Conservation (phyloP, 2,113 vertebrate genomes). For the Calyptomena viridis region DNA sequence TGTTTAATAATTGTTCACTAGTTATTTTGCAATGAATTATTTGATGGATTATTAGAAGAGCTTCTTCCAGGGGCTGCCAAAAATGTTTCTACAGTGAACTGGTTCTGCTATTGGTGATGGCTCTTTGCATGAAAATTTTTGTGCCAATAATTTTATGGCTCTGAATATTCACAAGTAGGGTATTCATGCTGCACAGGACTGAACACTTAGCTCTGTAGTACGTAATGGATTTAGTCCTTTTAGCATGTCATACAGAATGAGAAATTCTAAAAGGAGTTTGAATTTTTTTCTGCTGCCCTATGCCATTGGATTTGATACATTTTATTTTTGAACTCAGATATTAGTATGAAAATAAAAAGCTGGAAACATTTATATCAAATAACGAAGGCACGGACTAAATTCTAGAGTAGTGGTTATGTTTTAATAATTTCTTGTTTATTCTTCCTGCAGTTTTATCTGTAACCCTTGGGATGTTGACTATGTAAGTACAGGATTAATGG, state of each 20-base stretch:
- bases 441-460: background rate
- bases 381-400: background rate
- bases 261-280: background rate
- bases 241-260: background rate
- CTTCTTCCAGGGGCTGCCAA: background rate
- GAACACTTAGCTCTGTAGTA: background rate
- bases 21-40: background rate
- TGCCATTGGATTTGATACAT: background rate
- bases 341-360: background rate
- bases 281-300: background rate
- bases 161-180: background rate
- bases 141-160: background rate
- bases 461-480: background rate
- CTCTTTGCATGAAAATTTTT: background rate
- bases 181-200: background rate
- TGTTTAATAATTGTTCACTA: background rate
- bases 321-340: background rate
- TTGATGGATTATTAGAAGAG: background rate
- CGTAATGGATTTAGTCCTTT: background rate
- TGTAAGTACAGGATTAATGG: background rate
- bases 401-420: background rate
- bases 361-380: background rate
- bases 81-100: background rate
- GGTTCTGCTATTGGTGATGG: background rate
- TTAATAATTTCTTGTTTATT: background rate